Evolutionary conservation across 2,888 invertebrate genomes (phyloP), one percentile per base, ranked within the genome.

Genomic region (Margaritifera margaritifera): DNA sequence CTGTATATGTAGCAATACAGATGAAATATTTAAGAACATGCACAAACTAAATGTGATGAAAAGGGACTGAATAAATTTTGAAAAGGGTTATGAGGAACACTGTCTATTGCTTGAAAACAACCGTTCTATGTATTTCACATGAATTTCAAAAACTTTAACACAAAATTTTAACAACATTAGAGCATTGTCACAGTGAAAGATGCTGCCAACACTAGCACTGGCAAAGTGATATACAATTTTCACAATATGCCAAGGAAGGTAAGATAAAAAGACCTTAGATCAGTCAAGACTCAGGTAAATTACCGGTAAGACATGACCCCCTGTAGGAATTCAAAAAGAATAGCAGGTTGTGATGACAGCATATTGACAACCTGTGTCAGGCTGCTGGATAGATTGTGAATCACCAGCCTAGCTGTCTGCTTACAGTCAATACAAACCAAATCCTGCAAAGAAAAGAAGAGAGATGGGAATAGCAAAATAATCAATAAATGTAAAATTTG

Each of bases 331-430:
- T 89, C 87, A 82, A 92, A 93, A 55, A 92, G 88, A 60, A 91
- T 86, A 55, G 91, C 85, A 25, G 89, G 77, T 42, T 82, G 79
- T 20, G 74, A 66, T 22, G 73, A 68, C 18, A 89, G 79, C 42
- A 78, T 78, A 50, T 80, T 75, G 2, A 86, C 82, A 15, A 88
- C 82, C 19, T 84, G 82, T 20, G 69, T 68, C 50, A 88, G 77
- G 62, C 78, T 81, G 54, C 72, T 68, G 18, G 91, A 89, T 85
- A 92, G 92, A 85, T 93, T 91, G 74, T 92, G 91, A 25, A 92
- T 90, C 54, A 94, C 91, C 64, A 94, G 90, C 81, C 92, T 92
- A 0, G 93, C 92, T n/a, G 93, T 92, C 84, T 92, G 92, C 77
- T 91, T 91, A 71, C 92, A 91, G 88, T 94, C 92, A 62, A 94